A percentile compares a stretch with the other conserved stretches of the same genome.
phyloP scores from a whole-genome alignment of 1,140 invertebrate genomes.

The Phymastichus coffea region DNA sequence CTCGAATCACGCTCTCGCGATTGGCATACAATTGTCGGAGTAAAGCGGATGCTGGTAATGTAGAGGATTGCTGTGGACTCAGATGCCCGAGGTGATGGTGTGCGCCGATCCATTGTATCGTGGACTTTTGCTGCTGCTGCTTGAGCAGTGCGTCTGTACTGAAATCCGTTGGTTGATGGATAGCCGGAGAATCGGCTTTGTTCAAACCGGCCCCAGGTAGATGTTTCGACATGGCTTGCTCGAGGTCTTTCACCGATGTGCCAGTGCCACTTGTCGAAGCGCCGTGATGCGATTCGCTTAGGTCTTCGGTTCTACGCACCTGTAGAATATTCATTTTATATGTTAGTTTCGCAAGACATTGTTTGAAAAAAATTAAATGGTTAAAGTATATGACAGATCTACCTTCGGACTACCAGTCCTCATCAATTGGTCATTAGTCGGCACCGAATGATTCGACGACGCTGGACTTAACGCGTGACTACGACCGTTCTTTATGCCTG shows the following conservation, averaged over 20 bases:
- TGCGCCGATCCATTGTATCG: slow-evolving; percentile 91
- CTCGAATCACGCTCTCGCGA: slow-evolving; percentile 90
- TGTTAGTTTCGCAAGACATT: background rate
- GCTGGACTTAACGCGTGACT: slow-evolving; percentile 62
- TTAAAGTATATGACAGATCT: slow-evolving; percentile 24
- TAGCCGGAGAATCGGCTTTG: slow-evolving; percentile 58
- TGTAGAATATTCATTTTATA: background rate
- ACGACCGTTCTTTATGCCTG: slow-evolving; percentile 35
- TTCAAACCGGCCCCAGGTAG: slow-evolving; percentile 69
- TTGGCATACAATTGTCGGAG: slow-evolving; percentile 87
- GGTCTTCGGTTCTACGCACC: slow-evolving; percentile 17
- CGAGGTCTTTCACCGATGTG: slow-evolving; percentile 84
- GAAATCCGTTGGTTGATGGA: slow-evolving; percentile 78
- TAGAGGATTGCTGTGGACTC: slow-evolving; percentile 65
- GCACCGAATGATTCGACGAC: slow-evolving; percentile 57
- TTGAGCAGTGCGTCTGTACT: slow-evolving; percentile 82
- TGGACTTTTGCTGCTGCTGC: slow-evolving; percentile 79
- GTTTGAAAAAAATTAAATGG: background rate
- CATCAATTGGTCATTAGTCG: slow-evolving; percentile 46
- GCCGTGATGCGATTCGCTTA: slow-evolving; percentile 39
- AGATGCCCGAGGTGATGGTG: slow-evolving; percentile 68
- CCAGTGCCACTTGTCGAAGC: slow-evolving; percentile 42
- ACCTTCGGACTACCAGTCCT: slow-evolving; percentile 53
- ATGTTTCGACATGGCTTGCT: slow-evolving; percentile 96
- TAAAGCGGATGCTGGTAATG: slow-evolving; percentile 78